These are phyloP conservation scores for Polia nebulosa DNA, from an alignment of 2,888 invertebrate species.

Conservation along the genomic window DNA sequence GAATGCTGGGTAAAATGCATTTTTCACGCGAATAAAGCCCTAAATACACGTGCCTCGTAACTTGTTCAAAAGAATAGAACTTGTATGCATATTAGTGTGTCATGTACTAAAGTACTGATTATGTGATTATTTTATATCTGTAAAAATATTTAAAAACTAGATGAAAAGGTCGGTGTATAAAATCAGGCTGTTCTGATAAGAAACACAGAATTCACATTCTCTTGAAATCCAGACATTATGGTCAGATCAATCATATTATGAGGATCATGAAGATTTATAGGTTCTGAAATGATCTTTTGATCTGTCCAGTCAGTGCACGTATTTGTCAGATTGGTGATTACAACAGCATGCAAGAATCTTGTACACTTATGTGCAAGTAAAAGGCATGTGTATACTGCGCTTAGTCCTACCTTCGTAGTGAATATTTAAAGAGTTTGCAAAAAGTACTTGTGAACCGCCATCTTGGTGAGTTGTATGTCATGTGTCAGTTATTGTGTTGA, in stretches of 20 bases:
- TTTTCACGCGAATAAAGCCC: neutral
- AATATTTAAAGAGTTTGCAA: slow-evolving; percentile 44
- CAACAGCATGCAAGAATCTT: neutral
- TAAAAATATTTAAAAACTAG: neutral
- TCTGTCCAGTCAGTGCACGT: too few species aligned
- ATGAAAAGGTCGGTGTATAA: neutral
- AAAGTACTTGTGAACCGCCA: slow-evolving; percentile 38
- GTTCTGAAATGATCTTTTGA: neutral
- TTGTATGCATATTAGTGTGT: neutral
- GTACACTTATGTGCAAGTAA: neutral
- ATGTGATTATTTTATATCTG: too few species aligned
- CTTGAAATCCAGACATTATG: neutral
- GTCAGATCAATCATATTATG: neutral
- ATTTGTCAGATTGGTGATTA: neutral
- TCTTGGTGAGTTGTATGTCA: slow-evolving; percentile 42
- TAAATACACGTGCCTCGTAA: neutral
- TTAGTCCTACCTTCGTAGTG: slow-evolving; percentile 3
- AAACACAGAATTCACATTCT: neutral
- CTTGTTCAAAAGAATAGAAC: neutral
- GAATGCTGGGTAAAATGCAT: slow-evolving; percentile 21
- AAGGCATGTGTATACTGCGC: neutral
- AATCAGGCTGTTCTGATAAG: neutral
- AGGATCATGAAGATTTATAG: neutral
- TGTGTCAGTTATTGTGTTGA: slow-evolving; percentile 49
- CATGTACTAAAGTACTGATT: too few species aligned